These are phyloP conservation scores for Bembecia ichneumoniformis DNA, from an alignment of 2,888 invertebrate species.

Conservation along the genomic window DNA sequence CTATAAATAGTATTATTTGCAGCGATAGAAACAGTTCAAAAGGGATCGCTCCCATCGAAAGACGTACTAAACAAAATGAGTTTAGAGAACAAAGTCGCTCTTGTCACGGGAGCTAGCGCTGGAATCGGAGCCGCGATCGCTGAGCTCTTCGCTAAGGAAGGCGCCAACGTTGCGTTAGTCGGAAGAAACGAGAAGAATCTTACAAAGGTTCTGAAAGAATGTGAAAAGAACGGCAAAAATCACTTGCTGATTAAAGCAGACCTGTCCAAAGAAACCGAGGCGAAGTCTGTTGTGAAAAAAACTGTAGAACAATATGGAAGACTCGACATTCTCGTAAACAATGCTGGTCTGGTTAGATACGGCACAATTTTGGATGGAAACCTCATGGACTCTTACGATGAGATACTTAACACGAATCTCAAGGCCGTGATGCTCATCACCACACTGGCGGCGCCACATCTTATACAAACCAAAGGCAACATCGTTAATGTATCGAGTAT, in stretches of 20 bases:
- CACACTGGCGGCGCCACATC: slow-evolving; percentile 7
- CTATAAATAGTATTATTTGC: too few species aligned
- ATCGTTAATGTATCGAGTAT: slow-evolving; percentile 8
- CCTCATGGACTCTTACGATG: slow-evolving; percentile 5
- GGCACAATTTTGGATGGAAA: not conserved
- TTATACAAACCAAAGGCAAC: slow-evolving; percentile 10
- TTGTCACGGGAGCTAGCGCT: slow-evolving; percentile 76
- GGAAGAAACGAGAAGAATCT: slow-evolving; percentile 78
- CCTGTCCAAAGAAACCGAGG: slow-evolving; percentile 24
- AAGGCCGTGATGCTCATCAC: slow-evolving; percentile 6
- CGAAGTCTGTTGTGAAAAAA: slow-evolving; percentile 16
- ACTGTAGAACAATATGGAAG: slow-evolving; percentile 25
- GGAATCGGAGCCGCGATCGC: slow-evolving; percentile 80
- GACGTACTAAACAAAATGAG: not conserved
- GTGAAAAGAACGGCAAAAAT: slow-evolving; percentile 15
- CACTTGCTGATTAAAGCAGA: slow-evolving; percentile 25
- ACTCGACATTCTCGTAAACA: slow-evolving; percentile 18
- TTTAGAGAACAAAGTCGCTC: slow-evolving; percentile 55
- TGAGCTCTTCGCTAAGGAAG: slow-evolving; percentile 72
- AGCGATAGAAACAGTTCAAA: too few species aligned
- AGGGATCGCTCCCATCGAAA: too few species aligned
- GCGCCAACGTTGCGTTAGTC: slow-evolving; percentile 73
- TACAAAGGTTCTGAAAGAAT: slow-evolving; percentile 54
- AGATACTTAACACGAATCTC: slow-evolving; percentile 9
- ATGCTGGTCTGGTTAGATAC: not conserved